Conservation (phyloP, 2,888 invertebrate genomes). For the Physocephala rufipes region DNA sequence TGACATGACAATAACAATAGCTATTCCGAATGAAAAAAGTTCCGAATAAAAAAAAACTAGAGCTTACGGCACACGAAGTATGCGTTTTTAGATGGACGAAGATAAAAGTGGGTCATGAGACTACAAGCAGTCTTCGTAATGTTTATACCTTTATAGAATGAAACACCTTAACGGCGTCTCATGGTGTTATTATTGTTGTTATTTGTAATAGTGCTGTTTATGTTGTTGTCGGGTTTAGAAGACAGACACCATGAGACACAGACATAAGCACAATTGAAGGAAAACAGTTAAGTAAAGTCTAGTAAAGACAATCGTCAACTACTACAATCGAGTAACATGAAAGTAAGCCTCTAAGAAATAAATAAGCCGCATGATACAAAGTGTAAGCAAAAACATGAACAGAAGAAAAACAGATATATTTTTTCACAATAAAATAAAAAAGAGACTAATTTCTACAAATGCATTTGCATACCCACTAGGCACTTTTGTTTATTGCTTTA, state of each 20-base stretch:
- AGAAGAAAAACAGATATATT: no score
- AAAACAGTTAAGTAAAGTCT: no score
- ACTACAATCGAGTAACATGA: neutral
- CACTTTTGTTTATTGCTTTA: no score
- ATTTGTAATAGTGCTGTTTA: neutral
- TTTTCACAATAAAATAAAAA: no score
- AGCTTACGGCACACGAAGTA: conserved; percentile 1
- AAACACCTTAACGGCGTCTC: conserved; percentile 30
- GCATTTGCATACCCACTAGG: no score
- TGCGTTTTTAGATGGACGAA: conserved; percentile 6
- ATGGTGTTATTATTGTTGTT: neutral
- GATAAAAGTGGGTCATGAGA: conserved; percentile 29
- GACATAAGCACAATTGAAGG: no score
- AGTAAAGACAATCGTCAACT: no score
- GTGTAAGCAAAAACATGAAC: no score
- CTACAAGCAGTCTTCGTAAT: neutral
- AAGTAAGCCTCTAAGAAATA: neutral
- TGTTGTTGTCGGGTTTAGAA: neutral
- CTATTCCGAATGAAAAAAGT: neutral
- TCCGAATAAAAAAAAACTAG: neutral
- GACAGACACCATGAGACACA: neutral
- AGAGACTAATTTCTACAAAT: no score
- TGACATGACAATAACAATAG: conserved; percentile 3
- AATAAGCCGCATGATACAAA: no score
- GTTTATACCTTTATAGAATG: neutral